These are phyloP conservation scores for Neofelis nebulosa DNA, from an alignment of 2,113 vertebrate species.

Conservation along the genomic window DNA sequence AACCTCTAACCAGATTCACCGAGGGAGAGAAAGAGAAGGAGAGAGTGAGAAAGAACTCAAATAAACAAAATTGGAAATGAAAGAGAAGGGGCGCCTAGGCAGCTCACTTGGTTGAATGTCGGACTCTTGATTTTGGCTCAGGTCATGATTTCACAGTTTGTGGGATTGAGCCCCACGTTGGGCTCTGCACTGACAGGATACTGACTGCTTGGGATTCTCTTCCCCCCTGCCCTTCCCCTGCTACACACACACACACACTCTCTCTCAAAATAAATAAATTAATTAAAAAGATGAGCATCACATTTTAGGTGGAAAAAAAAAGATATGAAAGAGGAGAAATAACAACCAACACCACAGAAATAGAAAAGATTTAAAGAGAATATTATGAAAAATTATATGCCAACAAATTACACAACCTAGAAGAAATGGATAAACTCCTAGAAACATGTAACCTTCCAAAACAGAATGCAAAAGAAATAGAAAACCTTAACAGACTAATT, in stretches of 20 bases:
- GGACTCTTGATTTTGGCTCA: too few species aligned
- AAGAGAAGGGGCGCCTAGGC: neutral
- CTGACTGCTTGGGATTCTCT: too few species aligned
- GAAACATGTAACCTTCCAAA: neutral
- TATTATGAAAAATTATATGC: neutral
- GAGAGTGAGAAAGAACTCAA: neutral
- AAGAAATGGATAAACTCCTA: neutral
- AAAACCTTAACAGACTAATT: neutral
- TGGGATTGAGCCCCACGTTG: too few species aligned
- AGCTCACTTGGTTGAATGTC: too few species aligned
- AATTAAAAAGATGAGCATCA: too few species aligned
- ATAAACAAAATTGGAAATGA: neutral
- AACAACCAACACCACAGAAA: neutral
- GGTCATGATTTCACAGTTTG: too few species aligned
- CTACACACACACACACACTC: too few species aligned
- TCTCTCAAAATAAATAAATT: too few species aligned
- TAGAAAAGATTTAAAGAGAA: neutral
- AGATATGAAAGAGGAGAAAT: neutral
- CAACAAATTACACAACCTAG: neutral
- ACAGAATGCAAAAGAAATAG: neutral
- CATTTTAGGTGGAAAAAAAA: too few species aligned
- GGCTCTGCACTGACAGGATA: too few species aligned
- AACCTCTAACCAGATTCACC: neutral
- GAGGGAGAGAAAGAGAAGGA: neutral
- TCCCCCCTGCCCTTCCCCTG: too few species aligned